Conservation (phyloP, 2,113 vertebrate genomes). For the Cyanoderma ruficeps region DNA sequence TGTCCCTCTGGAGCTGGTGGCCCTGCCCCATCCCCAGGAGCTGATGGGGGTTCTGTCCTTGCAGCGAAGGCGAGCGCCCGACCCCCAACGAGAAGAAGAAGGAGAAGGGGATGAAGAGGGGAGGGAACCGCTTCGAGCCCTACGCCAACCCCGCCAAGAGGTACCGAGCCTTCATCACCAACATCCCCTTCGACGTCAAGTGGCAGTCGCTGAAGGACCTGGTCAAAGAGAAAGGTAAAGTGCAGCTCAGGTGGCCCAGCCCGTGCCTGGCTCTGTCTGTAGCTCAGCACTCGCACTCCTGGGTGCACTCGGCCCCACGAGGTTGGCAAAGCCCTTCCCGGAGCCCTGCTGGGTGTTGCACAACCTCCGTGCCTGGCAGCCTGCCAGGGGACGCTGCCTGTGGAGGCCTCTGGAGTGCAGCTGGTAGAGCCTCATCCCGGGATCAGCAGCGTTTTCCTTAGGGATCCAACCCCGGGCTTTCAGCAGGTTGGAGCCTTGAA, state of each 20-base stretch:
- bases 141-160: constrained; percentile 87
- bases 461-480: background rate
- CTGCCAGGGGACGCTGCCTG: background rate
- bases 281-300: constrained; percentile 24
- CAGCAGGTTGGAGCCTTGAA: background rate
- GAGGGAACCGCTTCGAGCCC: constrained; percentile 89
- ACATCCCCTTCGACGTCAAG: constrained; percentile 97
- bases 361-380: constrained; percentile 16
- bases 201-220: constrained; percentile 98
- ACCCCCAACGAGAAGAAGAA: constrained; percentile 85
- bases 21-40: background rate
- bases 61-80: constrained; percentile 82
- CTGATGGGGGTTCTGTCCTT: background rate
- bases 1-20: rapidly evolving
- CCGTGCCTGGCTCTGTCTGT: constrained; percentile 43
- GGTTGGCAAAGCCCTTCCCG: background rate
- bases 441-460: background rate
- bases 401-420: constrained; percentile 16
- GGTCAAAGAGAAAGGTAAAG: constrained; percentile 98
- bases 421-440: background rate
- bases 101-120: constrained; percentile 90
- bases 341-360: background rate
- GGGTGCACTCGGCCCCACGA: constrained; percentile 16
- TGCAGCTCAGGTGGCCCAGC: constrained; percentile 52
- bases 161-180: constrained; percentile 97